Conservation (phyloP, 2,888 invertebrate genomes). For the Hydriomena furcata region DNA sequence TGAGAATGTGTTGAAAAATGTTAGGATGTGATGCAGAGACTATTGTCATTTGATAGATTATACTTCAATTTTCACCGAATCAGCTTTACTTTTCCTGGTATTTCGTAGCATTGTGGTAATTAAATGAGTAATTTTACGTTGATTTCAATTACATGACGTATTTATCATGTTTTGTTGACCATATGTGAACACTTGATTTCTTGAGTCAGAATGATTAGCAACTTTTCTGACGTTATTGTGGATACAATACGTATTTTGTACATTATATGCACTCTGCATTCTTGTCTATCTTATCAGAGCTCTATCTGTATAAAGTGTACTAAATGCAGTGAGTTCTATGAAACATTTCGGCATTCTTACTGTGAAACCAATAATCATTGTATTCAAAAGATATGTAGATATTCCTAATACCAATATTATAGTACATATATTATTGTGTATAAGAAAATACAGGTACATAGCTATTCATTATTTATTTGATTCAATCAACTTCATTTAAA, state of each 20-base stretch:
- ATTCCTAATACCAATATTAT: no score
- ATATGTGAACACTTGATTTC: constrained; percentile 29
- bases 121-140: constrained; percentile 25
- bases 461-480: no score
- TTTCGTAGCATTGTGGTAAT: constrained; percentile 28
- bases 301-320: constrained; percentile 35
- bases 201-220: constrained; percentile 50
- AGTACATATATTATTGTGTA: no score
- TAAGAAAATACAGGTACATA: no score
- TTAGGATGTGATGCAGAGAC: constrained; percentile 48
- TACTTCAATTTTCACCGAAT: constrained; percentile 41
- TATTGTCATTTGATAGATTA: constrained; percentile 37
- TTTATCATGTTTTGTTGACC: constrained; percentile 40
- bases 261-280: constrained; percentile 39
- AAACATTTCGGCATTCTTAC: constrained; percentile 24
- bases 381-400: no score
- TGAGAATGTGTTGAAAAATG: constrained; percentile 61
- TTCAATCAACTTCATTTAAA: no score
- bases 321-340: constrained; percentile 37
- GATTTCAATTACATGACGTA: constrained; percentile 44
- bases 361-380: no score
- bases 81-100: constrained; percentile 34
- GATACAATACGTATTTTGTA: constrained; percentile 30
- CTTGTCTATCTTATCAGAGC: constrained; percentile 46
- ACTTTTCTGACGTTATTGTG: constrained; percentile 33